These are phyloP conservation scores for Daboia siamensis DNA, from an alignment of 2,113 vertebrate genomes.

Conservation along the genomic window DNA sequence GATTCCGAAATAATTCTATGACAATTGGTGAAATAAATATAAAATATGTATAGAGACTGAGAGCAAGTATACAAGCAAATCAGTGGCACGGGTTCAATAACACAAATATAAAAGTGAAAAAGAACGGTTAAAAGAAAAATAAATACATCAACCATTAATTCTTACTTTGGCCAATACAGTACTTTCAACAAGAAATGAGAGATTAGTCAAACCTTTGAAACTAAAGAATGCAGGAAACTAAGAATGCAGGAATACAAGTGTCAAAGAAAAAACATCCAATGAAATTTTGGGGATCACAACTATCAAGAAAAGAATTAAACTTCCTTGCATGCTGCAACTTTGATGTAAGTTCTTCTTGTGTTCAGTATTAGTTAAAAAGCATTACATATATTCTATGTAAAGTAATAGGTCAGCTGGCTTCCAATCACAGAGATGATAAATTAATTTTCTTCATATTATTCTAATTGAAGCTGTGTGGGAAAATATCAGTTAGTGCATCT, in stretches of 20 bases:
- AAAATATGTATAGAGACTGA: constrained; percentile 23
- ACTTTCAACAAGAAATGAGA: not conserved
- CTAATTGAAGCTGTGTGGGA: not conserved
- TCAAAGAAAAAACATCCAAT: no score
- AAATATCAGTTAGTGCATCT: not conserved
- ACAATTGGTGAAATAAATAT: constrained; percentile 36
- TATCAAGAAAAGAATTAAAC: not conserved
- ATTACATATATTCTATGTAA: not conserved
- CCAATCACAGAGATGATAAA: not conserved
- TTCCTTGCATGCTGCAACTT: not conserved
- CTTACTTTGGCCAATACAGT: constrained; percentile 22
- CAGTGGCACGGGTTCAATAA: not conserved
- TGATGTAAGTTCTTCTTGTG: not conserved
- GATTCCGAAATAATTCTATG: constrained; percentile 24
- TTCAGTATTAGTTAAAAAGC: not conserved
- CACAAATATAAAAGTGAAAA: constrained; percentile 36
- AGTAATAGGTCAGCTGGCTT: no score
- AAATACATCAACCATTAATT: not conserved
- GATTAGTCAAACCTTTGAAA: not conserved
- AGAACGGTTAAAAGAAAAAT: not conserved
- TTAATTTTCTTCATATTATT: not conserved
- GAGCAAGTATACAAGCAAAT: not conserved
- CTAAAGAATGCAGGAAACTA: not conserved
- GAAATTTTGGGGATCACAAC: not conserved
- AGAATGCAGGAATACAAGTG: no score